phyloP scores from a whole-genome alignment of 2,797 vertebrate species.

The Fratercula arctica region DNA sequence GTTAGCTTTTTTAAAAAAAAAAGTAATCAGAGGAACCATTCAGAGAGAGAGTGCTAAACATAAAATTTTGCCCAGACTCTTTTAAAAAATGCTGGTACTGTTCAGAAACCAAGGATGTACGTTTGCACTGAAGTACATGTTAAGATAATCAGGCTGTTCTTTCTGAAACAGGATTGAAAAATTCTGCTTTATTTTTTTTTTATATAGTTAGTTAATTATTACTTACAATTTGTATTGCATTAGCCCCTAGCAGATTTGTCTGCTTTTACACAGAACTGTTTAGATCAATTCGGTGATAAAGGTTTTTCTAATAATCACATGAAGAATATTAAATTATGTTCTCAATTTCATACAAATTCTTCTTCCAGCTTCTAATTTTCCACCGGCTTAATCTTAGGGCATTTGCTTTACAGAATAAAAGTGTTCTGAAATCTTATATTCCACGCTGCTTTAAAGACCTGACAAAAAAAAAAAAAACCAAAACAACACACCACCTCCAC shows the following conservation, averaged over 20 bases:
- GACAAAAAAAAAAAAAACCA: not conserved
- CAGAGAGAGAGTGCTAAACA: not conserved
- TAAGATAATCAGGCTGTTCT: not conserved
- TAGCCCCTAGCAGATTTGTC: not conserved
- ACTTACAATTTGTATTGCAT: not conserved
- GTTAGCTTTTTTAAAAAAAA: not conserved
- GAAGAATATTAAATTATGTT: not conserved
- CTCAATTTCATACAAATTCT: not conserved
- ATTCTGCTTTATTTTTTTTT: not conserved
- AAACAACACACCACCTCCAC: rapidly evolving
- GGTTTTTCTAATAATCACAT: not conserved
- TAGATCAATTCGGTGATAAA: not conserved
- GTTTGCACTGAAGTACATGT: not conserved
- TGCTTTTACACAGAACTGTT: not conserved
- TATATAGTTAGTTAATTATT: not conserved
- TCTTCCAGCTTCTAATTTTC: not conserved
- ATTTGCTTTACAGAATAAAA: not conserved
- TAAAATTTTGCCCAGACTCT: not conserved
- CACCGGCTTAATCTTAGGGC: not conserved
- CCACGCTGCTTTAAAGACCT: not conserved
- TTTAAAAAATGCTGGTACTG: not conserved
- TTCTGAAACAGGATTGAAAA: not conserved
- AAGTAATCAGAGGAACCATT: not conserved
- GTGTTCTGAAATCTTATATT: not conserved
- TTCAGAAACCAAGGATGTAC: not conserved